Conservation (phyloP, 2,888 invertebrate species). For the Dendrolimus pini region DNA sequence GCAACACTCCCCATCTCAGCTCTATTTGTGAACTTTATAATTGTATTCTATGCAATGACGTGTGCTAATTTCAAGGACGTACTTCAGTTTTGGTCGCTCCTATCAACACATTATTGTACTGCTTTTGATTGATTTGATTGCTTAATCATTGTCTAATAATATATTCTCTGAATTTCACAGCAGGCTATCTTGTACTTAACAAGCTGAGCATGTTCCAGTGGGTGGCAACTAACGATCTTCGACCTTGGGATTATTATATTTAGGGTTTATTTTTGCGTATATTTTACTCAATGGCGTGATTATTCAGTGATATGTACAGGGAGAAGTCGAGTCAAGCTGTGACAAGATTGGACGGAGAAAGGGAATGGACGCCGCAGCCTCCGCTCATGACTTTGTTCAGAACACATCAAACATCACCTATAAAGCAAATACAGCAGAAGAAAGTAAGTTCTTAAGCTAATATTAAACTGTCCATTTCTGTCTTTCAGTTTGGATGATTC, state of each 20-base stretch:
- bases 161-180: conserved; percentile 12
- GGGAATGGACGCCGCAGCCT: conserved; percentile 82
- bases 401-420: conserved; percentile 81
- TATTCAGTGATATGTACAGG: conserved; percentile 65
- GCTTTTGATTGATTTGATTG: too few species aligned
- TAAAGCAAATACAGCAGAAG: conserved; percentile 81
- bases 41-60: too few species aligned
- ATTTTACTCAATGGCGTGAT: conserved; percentile 22
- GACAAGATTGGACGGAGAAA: conserved; percentile 38
- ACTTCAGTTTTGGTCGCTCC: too few species aligned
- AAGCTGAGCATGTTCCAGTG: conserved; percentile 20
- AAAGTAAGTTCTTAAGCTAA: conserved; percentile 51
- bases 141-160: too few species aligned
- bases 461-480: too few species aligned
- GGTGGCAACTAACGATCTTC: conserved; percentile 18
- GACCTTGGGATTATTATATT: conserved; percentile 21
- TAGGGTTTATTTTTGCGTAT: conserved; percentile 24
- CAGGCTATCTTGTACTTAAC: conserved; percentile 8
- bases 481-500: too few species aligned
- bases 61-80: too few species aligned
- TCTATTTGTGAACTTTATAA: too few species aligned
- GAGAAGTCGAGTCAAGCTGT: conserved; percentile 52
- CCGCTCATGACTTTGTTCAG: conserved; percentile 87
- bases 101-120: too few species aligned
- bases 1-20: too few species aligned